phyloP scores from a whole-genome alignment of 2,797 vertebrate genomes.

The Lagodon rhomboides region DNA sequence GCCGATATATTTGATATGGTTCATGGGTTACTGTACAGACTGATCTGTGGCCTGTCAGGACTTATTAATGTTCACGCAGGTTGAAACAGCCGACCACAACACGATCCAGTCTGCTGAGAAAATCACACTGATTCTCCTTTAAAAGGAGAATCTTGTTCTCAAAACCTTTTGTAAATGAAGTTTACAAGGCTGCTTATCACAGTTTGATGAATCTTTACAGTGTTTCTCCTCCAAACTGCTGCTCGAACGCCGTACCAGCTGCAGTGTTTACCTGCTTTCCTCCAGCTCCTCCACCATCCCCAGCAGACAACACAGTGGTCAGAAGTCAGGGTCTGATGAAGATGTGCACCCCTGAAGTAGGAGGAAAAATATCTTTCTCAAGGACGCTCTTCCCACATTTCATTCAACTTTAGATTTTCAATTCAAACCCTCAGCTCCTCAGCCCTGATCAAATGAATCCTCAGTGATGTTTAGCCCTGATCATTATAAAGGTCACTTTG shows the following conservation, averaged over 20 bases:
- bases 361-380: slow-evolving; percentile 17
- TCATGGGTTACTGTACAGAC: slow-evolving; percentile 42
- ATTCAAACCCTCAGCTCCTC: slow-evolving; percentile 22
- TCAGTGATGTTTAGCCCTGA: background rate
- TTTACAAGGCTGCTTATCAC: background rate
- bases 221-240: slow-evolving; percentile 1
- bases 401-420: slow-evolving; percentile 18
- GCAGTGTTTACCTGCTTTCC: background rate
- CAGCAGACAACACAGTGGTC: background rate
- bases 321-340: slow-evolving; percentile 25
- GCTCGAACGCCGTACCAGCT: background rate
- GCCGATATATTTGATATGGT: slow-evolving; percentile 43
- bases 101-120: slow-evolving; percentile 6
- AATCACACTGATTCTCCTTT: slow-evolving; percentile 6
- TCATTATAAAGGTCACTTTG: slow-evolving; percentile 19
- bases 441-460: slow-evolving; percentile 25
- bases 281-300: background rate
- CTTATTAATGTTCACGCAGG: slow-evolving; percentile 25
- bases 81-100: slow-evolving; percentile 23
- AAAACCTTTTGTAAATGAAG: slow-evolving; percentile 16
- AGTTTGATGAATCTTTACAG: background rate
- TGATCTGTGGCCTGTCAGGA: slow-evolving; percentile 49
- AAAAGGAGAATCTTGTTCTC: background rate
- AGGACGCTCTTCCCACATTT: slow-evolving; percentile 5
- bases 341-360: background rate